A percentile compares a stretch with the other conserved stretches of the same genome.
phyloP scores from a whole-genome alignment of 2,888 invertebrate species.

The Nemotelus nigrinus region DNA sequence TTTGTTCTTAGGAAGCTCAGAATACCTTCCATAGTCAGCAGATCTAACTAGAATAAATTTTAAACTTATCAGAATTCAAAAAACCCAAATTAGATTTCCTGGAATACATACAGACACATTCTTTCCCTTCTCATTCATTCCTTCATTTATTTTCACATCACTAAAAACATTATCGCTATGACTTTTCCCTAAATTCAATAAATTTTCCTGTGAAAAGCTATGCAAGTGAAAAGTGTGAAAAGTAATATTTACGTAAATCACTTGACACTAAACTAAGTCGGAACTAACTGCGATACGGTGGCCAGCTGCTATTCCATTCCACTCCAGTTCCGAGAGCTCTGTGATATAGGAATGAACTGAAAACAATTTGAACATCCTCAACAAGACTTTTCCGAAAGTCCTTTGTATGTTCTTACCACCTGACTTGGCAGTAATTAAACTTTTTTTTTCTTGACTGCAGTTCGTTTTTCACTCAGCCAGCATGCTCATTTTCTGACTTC shows the following conservation, averaged over 20 bases:
- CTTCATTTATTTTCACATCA: neutral
- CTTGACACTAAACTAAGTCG: too few relatives aligned
- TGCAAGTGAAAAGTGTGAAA: neutral
- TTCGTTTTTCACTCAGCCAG: neutral
- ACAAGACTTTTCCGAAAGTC: slow-evolving; percentile 3
- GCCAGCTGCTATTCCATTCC: too few relatives aligned
- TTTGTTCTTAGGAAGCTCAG: too few relatives aligned
- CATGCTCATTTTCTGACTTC: too few relatives aligned
- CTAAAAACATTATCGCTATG: neutral
- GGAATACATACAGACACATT: too few relatives aligned
- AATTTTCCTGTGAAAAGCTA: neutral
- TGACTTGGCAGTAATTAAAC: neutral
- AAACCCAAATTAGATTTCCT: too few relatives aligned
- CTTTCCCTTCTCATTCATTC: too few relatives aligned
- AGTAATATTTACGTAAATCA: neutral
- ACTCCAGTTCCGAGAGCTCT: too few relatives aligned
- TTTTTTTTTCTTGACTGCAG: neutral
- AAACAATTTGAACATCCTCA: neutral
- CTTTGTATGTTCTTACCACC: neutral
- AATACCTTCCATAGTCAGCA: too few relatives aligned
- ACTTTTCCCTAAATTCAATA: neutral
- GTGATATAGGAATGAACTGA: neutral
- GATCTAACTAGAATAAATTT: too few relatives aligned
- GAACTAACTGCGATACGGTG: too few relatives aligned
- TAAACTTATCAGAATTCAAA: too few relatives aligned